Evolutionary conservation across 2,888 invertebrate genomes (phyloP), one percentile per base, ranked within the genome.

Genomic region (Thalpophila matura): DNA sequence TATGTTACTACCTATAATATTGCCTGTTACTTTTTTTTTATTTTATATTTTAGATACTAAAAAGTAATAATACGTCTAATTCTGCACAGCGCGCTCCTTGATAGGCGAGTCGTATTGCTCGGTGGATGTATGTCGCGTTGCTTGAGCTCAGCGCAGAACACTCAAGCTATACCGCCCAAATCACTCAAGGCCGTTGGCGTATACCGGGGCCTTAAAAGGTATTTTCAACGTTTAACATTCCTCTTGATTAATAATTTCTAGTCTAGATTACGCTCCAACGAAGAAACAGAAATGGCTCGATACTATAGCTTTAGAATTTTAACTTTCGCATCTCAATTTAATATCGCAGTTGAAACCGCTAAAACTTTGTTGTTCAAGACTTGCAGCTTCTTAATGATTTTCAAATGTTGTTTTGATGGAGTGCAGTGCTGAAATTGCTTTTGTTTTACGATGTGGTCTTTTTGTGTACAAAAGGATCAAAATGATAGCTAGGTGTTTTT

Each of bases 341-440:
- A 64, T 54, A 68, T 26, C 35, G 42, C 20, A 22, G 27, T 40
- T 31, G 38, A 64, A 47, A 56, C 53, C 45, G 29, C 50, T 53
- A 9, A 53, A 75, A 73, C 46, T 73, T 75, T 29, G 37, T 53
- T 54, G n/a, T 47, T n/a, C 20, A 38, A 55, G 29, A 38, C 51
- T 63, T 26, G 50, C 42, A 46, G 59, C 22, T 37, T 73, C 70
- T 67, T 65, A 60, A 75, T 75, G 24, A 70, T 73, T 70, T 54
- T 60, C 59, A 75, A 71, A 64, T 54, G 58, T 59, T 64, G 40
- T 45, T 60, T 51, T 42, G 37, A 54, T 45, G 40, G 20, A 67
- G 31, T 61, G 50, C 14, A 22, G 20, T 18, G 24, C 26, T 38
- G 73, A 42, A 24, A 43, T 50, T 37, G 31, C 14, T 35, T 40